A percentile compares a stretch with the other conserved stretches of the same genome.
phyloP scores from a whole-genome alignment of 2,797 vertebrate genomes.

The Florisuga fusca region DNA sequence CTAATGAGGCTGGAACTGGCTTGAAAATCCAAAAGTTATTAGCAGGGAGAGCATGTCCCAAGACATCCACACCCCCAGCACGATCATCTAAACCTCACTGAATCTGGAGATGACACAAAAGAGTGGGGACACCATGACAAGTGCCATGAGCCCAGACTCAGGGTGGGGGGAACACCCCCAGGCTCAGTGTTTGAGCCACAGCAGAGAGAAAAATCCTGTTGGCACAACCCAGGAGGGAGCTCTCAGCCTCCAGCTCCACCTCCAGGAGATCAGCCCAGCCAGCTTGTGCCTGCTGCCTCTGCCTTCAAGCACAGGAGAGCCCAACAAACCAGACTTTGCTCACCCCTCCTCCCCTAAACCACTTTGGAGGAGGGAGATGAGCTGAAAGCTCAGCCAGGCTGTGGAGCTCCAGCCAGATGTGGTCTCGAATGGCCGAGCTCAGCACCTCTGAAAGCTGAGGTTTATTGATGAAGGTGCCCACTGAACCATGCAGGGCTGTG shows the following conservation, averaged over 20 bases:
- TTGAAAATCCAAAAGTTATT: accelerated
- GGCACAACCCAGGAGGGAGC: not conserved
- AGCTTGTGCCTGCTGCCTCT: constrained; percentile 31
- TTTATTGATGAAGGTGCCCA: constrained; percentile 51
- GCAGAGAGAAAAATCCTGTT: not conserved
- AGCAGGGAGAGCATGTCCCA: not conserved
- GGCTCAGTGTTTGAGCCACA: not conserved
- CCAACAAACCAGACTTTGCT: constrained; percentile 63
- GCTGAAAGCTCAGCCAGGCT: constrained; percentile 36
- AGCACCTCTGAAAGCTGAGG: constrained; percentile 60
- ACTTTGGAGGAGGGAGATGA: constrained; percentile 12
- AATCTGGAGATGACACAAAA: not conserved
- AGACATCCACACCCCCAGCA: not conserved
- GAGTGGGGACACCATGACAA: not conserved
- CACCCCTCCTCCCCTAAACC: constrained; percentile 41
- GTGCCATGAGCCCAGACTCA: not conserved
- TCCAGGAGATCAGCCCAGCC: not conserved
- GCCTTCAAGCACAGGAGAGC: constrained; percentile 35
- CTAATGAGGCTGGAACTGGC: not conserved
- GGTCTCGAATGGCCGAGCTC: not conserved
- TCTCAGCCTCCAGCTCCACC: not conserved
- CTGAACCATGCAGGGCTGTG: constrained; percentile 47
- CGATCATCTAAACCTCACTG: accelerated
- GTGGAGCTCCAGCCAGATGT: constrained; percentile 49
- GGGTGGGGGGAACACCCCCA: accelerated